A percentile compares a stretch with the other conserved stretches of the same genome.
phyloP scores from a whole-genome alignment of 2,797 vertebrate genomes.

The Acanthurus leucopareius region DNA sequence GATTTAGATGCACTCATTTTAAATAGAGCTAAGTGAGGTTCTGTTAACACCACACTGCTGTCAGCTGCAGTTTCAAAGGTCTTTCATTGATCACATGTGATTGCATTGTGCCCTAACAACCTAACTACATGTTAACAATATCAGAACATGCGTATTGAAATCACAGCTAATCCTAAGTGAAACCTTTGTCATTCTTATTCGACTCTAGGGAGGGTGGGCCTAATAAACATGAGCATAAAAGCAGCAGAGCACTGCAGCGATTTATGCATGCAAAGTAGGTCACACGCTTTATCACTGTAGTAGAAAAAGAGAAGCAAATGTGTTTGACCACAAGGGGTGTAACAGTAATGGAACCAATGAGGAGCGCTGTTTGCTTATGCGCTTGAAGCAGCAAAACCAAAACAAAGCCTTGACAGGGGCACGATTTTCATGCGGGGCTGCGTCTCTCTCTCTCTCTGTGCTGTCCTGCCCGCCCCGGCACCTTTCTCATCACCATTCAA shows the following conservation, averaged over 20 bases:
- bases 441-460: constrained; percentile 47
- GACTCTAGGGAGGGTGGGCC: constrained; percentile 33
- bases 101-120: constrained; percentile 20
- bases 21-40: background rate
- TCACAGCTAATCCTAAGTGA: constrained; percentile 65
- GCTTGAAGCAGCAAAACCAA: constrained; percentile 70
- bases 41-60: constrained; percentile 10
- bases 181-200: constrained; percentile 61
- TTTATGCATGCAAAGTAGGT: constrained; percentile 78
- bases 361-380: constrained; percentile 80
- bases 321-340: constrained; percentile 60
- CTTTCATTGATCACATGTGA: constrained; percentile 19
- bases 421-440: constrained; percentile 75
- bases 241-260: constrained; percentile 52
- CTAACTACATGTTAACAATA: constrained; percentile 46
- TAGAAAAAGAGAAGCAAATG: constrained; percentile 64
- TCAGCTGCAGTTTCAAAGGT: constrained; percentile 12
- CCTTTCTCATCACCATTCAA: constrained; percentile 86
- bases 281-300: constrained; percentile 69
- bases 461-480: constrained; percentile 72
- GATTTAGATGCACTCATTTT: background rate
- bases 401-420: constrained; percentile 76
- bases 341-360: constrained; percentile 76
- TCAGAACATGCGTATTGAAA: constrained; percentile 58
- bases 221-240: constrained; percentile 63